Conservation (phyloP, 2,113 vertebrate genomes). For the Anoura caudifer region DNA sequence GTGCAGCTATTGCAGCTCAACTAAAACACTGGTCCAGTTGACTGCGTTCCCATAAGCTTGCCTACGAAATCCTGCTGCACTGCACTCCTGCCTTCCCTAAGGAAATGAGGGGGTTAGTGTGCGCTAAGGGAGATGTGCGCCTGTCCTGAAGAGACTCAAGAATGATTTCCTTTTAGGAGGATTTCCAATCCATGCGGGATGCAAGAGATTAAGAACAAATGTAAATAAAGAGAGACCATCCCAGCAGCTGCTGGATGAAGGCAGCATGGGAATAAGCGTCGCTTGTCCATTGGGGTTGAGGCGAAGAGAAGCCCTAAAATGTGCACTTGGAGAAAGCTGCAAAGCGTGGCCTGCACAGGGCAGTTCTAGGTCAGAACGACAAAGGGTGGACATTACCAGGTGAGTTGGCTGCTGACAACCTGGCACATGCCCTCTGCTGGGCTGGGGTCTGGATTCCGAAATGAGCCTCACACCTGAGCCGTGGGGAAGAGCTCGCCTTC, state of each 20-base stretch:
- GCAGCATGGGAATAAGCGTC: rapidly evolving
- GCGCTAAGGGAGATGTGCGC: not conserved
- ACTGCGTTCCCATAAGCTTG: not conserved
- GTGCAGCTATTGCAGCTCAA: not conserved
- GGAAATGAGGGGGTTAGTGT: not conserved
- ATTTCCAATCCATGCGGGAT: not conserved
- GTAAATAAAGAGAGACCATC: not conserved
- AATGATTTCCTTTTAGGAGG: not conserved
- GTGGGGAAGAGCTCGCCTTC: not conserved
- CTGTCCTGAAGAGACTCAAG: not conserved
- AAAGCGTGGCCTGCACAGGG: not conserved
- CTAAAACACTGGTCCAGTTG: not conserved
- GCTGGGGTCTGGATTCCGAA: not conserved
- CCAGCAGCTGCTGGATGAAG: not conserved
- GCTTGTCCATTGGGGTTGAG: rapidly evolving
- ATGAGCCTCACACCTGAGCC: rapidly evolving
- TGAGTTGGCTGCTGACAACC: not conserved
- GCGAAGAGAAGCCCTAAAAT: not conserved
- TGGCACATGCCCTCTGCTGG: not conserved
- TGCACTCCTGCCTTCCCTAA: not conserved
- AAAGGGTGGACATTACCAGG: too few relatives aligned
- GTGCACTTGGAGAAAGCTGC: not conserved
- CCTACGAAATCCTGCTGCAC: not conserved
- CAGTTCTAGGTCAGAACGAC: not conserved
- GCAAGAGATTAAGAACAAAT: not conserved